These are phyloP conservation scores for Pangasius macronema DNA, from an alignment of 2,797 vertebrate genomes.

Conservation along the genomic window DNA sequence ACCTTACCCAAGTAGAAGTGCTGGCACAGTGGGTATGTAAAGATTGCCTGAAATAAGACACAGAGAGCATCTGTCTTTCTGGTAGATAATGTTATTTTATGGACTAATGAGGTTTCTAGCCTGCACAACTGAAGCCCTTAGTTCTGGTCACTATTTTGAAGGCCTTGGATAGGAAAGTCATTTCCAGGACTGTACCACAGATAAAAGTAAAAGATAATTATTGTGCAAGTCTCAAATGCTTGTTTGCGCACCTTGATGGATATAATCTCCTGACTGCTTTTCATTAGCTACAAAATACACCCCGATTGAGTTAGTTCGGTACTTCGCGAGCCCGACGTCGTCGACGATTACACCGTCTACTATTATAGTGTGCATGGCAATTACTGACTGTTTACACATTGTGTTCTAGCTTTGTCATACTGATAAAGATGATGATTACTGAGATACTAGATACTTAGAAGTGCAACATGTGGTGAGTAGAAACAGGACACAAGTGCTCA, in stretches of 20 bases:
- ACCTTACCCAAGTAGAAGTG: constrained; percentile 37
- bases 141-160: constrained; percentile 73
- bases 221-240: constrained; percentile 57
- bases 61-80: constrained; percentile 73
- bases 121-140: constrained; percentile 68
- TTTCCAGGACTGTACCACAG: constrained; percentile 66
- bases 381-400: constrained; percentile 45
- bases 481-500: constrained; percentile 2
- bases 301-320: too few relatives aligned
- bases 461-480: neutral
- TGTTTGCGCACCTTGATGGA: constrained; percentile 36
- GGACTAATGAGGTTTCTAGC: constrained; percentile 78
- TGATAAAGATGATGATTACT: constrained; percentile 10
- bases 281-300: too few relatives aligned
- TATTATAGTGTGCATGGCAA: constrained; percentile 39
- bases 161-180: constrained; percentile 73
- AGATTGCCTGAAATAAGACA: constrained; percentile 26
- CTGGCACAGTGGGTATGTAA: constrained; percentile 29
- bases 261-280: constrained; percentile 59
- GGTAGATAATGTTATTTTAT: constrained; percentile 77
- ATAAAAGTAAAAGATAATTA: constrained; percentile 71
- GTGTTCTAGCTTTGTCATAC: constrained; percentile 35
- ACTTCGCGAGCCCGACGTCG: too few relatives aligned
- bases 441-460: neutral
- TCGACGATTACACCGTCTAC: too few relatives aligned